Percentiles rank a stretch among this genome's conserved stretches.
These are phyloP conservation scores for Furcifer pardalis DNA, from an alignment of 2,797 vertebrate species.

Conservation along the genomic window DNA sequence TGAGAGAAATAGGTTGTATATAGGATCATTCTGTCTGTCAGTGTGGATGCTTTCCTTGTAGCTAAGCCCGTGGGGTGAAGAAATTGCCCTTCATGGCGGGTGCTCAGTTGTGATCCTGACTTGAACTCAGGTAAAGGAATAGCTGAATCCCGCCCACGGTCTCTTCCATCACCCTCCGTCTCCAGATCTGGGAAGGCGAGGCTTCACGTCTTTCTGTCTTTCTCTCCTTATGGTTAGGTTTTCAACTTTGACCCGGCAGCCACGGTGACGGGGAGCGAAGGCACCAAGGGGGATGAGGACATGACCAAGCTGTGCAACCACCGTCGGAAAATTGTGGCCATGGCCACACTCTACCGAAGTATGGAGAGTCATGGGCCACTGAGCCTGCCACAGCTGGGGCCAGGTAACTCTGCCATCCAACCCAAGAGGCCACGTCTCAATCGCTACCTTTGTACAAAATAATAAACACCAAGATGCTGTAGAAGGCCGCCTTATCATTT, in stretches of 20 bases:
- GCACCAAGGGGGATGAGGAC: constrained; percentile 89
- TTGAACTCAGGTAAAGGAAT: not conserved
- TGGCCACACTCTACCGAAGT: constrained; percentile 89
- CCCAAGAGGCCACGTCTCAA: fast-evolving
- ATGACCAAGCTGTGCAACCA: constrained; percentile 98
- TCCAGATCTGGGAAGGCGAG: not conserved
- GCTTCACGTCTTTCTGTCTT: not conserved
- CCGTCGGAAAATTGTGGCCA: constrained; percentile 91
- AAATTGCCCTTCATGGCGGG: not conserved
- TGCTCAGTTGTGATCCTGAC: not conserved
- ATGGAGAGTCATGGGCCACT: constrained; percentile 83
- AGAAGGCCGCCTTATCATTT: not conserved
- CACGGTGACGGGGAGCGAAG: constrained; percentile 82
- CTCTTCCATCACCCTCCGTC: not conserved
- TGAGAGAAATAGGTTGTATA: no score
- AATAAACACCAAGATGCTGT: not conserved
- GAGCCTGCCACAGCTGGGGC: constrained; percentile 73
- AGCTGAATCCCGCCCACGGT: not conserved
- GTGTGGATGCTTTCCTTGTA: no score
- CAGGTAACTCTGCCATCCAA: constrained; percentile 69
- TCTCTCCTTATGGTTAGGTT: constrained; percentile 75
- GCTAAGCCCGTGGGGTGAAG: not conserved
- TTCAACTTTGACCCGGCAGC: constrained; percentile 90
- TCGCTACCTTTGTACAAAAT: not conserved
- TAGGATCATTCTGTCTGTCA: not conserved